Evolutionary conservation across 1,140 invertebrate genomes (phyloP).

Genomic region (Drosophila micromelanica): DNA sequence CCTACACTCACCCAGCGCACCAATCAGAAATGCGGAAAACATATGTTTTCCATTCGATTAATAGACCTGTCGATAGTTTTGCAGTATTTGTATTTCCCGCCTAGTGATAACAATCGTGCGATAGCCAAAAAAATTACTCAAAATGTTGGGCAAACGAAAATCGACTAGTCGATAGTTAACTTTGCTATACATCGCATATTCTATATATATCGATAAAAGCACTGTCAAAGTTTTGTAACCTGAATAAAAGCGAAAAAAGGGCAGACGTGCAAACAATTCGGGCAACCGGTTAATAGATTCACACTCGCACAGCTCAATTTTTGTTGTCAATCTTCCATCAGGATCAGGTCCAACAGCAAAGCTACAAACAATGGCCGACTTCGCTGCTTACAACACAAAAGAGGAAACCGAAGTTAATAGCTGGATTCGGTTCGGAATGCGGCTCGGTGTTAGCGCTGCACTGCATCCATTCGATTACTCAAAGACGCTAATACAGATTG

Average conservation of each 20-base stretch:
- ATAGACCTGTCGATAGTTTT: not conserved
- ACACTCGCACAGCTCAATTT: slow-evolving; percentile 19
- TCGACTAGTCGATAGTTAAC: slow-evolving; percentile 11
- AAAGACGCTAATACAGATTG: slow-evolving; percentile 93
- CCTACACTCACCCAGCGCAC: slow-evolving; percentile 21
- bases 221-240: slow-evolving; percentile 66
- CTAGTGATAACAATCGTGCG: not conserved
- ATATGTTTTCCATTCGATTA: slow-evolving; percentile 34
- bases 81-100: not conserved
- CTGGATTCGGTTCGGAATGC: slow-evolving; percentile 79
- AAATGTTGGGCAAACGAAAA: not conserved
- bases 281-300: slow-evolving; percentile 44
- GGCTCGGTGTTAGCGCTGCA: slow-evolving; percentile 74
- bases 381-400: slow-evolving; percentile 22
- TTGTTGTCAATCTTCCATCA: slow-evolving; percentile 22
- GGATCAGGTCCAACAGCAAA: slow-evolving; percentile 23
- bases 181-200: slow-evolving; percentile 1
- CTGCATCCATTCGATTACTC: slow-evolving; percentile 92
- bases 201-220: slow-evolving; percentile 16
- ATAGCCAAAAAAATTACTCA: not conserved
- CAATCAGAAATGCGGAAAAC: slow-evolving; percentile 16
- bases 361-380: slow-evolving; percentile 50
- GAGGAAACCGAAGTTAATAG: slow-evolving; percentile 71
- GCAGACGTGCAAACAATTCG: slow-evolving; percentile 43
- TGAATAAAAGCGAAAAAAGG: slow-evolving; percentile 33